Evolutionary conservation across 2,113 vertebrate species (phyloP).

Genomic region (Malurus elegans): DNA sequence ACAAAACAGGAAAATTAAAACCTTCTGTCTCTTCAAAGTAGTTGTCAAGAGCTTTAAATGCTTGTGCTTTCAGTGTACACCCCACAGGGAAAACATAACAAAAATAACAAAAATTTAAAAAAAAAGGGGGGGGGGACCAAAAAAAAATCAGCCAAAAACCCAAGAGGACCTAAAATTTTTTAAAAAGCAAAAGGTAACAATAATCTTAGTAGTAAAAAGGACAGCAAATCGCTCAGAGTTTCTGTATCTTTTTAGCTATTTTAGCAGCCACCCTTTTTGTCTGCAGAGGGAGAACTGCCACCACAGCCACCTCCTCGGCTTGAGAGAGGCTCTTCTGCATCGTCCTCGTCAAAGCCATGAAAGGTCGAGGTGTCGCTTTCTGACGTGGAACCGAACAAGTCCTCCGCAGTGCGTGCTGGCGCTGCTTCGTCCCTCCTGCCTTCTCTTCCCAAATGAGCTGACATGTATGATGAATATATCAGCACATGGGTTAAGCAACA

Average conservation of each 20-base stretch:
- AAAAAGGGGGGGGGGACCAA: fast-evolving
- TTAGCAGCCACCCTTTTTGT: conserved; percentile 84
- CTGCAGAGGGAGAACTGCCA: conserved; percentile 84
- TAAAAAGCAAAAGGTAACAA: conserved; percentile 58
- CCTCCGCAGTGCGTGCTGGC: conserved; percentile 86
- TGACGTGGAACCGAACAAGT: conserved; percentile 97
- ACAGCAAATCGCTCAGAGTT: conserved; percentile 64
- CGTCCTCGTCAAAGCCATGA: conserved; percentile 97
- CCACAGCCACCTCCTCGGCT: conserved; percentile 84
- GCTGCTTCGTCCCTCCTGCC: conserved; percentile 86
- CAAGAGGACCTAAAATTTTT: conserved; percentile 18
- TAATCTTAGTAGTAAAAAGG: conserved; percentile 69
- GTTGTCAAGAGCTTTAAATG: conserved; percentile 61
- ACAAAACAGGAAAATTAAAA: conserved; percentile 9
- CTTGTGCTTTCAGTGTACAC: conserved; percentile 75
- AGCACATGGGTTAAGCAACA: conserved; percentile 90
- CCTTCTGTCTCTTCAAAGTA: conserved; percentile 52
- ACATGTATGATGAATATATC: conserved; percentile 91
- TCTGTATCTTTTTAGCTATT: conserved; percentile 65
- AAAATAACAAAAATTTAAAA: background rate
- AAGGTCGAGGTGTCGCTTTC: conserved; percentile 99
- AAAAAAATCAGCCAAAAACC: background rate
- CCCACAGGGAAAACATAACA: conserved; percentile 28
- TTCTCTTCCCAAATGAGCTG: conserved; percentile 88
- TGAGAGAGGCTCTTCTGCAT: conserved; percentile 89